phyloP scores from a whole-genome alignment of 2,888 invertebrate species.

The Chesias legatella region DNA sequence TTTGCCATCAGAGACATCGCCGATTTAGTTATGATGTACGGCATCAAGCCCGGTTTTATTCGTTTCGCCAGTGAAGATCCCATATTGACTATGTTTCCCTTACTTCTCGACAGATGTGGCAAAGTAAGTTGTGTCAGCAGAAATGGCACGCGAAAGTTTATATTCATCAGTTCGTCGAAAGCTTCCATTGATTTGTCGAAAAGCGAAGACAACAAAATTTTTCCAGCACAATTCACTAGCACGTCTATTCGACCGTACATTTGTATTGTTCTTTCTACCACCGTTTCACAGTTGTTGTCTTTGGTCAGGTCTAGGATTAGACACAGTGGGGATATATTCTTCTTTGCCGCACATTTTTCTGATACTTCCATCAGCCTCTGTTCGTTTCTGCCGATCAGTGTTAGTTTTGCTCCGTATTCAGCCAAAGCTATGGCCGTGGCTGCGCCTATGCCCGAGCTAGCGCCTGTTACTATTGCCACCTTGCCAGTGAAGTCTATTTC shows the following conservation, averaged over 20 bases:
- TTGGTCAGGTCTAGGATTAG: conserved; percentile 45
- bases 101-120: conserved; percentile 47
- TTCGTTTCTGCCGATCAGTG: conserved; percentile 53
- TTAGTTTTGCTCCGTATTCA: conserved; percentile 42
- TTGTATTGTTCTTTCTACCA: conserved; percentile 47
- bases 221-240: conserved; percentile 55
- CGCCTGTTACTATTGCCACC: conserved; percentile 55
- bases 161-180: conserved; percentile 50
- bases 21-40: conserved; percentile 47
- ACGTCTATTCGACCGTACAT: conserved; percentile 47
- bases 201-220: conserved; percentile 43
- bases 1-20: conserved; percentile 54
- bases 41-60: conserved; percentile 50
- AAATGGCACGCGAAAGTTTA: conserved; percentile 55
- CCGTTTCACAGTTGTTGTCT: conserved; percentile 47
- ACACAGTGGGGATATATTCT: conserved; percentile 43
- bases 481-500: conserved; percentile 55
- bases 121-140: conserved; percentile 50
- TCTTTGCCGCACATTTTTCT: conserved; percentile 38
- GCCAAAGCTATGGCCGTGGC: conserved; percentile 55
- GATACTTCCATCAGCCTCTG: conserved; percentile 43
- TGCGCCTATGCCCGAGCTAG: conserved; percentile 60
- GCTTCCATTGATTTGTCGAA: conserved; percentile 50
- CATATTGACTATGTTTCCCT: conserved; percentile 55
- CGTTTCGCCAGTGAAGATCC: conserved; percentile 43